Evolutionary conservation across 2,797 vertebrate genomes (phyloP).

Genomic region (Cynodonichthys magdalenae): DNA sequence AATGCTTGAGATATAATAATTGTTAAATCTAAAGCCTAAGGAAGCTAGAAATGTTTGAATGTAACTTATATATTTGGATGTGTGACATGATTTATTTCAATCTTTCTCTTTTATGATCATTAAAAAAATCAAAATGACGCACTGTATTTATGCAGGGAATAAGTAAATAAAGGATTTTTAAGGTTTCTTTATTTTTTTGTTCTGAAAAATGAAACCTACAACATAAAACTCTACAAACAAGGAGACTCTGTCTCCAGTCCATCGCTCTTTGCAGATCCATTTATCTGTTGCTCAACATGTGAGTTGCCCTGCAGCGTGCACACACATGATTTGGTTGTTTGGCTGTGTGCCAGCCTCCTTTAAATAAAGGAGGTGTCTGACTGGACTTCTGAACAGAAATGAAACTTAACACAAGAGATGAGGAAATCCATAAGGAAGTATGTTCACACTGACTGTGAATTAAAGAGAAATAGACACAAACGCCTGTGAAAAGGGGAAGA

Average conservation of each 20-base stretch:
- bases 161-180: not conserved
- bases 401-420: slow-evolving; percentile 39
- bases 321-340: not conserved
- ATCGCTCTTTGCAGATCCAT: fast-evolving
- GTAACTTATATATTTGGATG: slow-evolving; percentile 30
- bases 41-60: slow-evolving; percentile 4
- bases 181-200: not conserved
- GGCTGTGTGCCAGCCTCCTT: slow-evolving; percentile 1
- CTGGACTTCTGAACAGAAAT: slow-evolving; percentile 30
- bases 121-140: slow-evolving; percentile 2
- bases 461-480: not conserved
- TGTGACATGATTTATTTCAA: not conserved
- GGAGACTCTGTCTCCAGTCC: too few relatives aligned
- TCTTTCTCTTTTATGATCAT: not conserved
- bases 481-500: not conserved
- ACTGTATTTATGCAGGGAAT: not conserved
- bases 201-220: not conserved
- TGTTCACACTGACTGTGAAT: not conserved
- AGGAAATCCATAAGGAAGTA: slow-evolving; percentile 1
- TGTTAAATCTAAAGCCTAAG: not conserved
- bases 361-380: not conserved
- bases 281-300: slow-evolving; percentile 11
- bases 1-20: not conserved
- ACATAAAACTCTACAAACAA: not conserved
- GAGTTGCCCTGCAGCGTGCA: slow-evolving; percentile 13